Base-by-base conservation (phyloP, 1,140 invertebrate genomes). In the Rhopalosiphum maidis region DNA sequence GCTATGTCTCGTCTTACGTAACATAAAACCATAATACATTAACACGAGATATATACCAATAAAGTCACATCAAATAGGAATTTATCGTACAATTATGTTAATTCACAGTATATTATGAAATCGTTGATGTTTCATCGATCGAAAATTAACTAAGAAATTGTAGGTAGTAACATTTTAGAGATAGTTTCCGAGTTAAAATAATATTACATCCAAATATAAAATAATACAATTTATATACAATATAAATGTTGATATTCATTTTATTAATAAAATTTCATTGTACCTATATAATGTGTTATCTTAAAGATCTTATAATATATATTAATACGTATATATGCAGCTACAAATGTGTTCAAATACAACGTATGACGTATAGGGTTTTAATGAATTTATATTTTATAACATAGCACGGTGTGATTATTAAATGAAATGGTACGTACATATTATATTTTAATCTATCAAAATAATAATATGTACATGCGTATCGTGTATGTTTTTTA, bases 1-100 rank as follows among this genome's bases (percentile, higher is more conserved):
- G 46, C n/a, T n/a, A 54, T 37, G 46, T 89, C 48, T 54, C 87
- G n/a, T 89, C 43, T 89, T 54, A 89, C 87, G 87, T 89, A 89
- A 54, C 48, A 88, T 48, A 51, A 88, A 48, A 86, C 43, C 85
- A 43, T 43, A 86, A 88, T 88, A 88, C 86, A 51, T 88, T 88
- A 88, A 88, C 86, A 88, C 43, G 25, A 77, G 60, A 35, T 77
- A 77, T n/a, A 77, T 77, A 77, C 60, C 60, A 77, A 77, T 77
- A 77, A 77, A 77, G 60, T 77, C 60, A 86, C 85, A 86, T 86
- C 15, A 43, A 86, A 41, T 41, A 30, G 9, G 25, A 51, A 51
- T 48, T 51, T 51, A 88, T 41, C 46, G 30, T n/a, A 86, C 37
- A 86, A 86, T 77, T 77, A 77, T 77, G 60, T 77, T 77, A 77